Conservation (phyloP, 2,888 invertebrate species). For the Notocelia uddmanniana region DNA sequence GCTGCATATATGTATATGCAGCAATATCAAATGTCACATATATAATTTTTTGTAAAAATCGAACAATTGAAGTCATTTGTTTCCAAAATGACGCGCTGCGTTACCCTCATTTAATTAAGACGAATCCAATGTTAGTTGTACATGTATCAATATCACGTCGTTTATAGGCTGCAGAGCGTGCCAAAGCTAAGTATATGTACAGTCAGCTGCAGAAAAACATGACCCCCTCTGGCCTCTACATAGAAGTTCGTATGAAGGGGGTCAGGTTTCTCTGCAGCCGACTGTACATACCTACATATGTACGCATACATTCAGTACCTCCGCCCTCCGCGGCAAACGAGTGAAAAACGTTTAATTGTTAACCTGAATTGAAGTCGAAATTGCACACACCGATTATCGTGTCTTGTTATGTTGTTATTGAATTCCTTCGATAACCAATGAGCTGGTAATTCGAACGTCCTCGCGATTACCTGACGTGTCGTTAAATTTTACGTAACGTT, state of each 20-base stretch:
- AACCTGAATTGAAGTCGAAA: neutral
- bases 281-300: neutral
- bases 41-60: neutral
- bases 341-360: neutral
- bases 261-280: too few relatives aligned
- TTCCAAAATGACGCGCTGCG: neutral
- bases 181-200: too few relatives aligned
- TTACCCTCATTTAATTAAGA: too few relatives aligned
- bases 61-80: neutral
- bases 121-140: too few relatives aligned
- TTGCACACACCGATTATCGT: neutral
- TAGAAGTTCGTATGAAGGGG: too few relatives aligned
- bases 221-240: too few relatives aligned
- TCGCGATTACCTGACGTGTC: conserved; percentile 6
- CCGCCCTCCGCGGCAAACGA: neutral
- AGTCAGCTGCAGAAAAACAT: too few relatives aligned
- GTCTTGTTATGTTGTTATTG: neutral
- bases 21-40: neutral
- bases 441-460: conserved; percentile 16
- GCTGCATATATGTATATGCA: too few relatives aligned
- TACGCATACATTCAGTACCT: neutral
- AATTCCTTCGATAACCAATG: neutral
- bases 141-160: too few relatives aligned
- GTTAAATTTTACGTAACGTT: conserved; percentile 11
- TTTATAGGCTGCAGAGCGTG: too few relatives aligned